phyloP scores from a whole-genome alignment of 2,113 vertebrate genomes.

The Dipodomys spectabilis region DNA sequence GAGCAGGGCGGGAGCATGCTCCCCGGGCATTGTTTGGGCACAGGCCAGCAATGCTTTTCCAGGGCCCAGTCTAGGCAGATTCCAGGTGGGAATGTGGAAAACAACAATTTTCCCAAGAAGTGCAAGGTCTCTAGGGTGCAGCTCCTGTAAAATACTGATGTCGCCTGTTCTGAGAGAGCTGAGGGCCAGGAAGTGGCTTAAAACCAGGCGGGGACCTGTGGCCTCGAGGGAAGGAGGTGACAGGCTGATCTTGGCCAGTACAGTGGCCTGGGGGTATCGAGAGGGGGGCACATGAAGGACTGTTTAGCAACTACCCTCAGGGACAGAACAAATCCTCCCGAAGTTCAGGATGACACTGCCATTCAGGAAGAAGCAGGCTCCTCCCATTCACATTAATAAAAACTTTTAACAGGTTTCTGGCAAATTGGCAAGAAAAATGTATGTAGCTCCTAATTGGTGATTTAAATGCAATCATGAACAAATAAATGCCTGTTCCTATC shows the following conservation, averaged over 20 bases:
- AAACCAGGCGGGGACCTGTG: neutral
- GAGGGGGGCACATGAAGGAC: neutral
- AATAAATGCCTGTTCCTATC: slow-evolving; percentile 89
- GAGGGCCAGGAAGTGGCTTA: neutral
- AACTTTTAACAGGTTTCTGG: slow-evolving; percentile 87
- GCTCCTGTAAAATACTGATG: neutral
- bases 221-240: neutral
- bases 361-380: slow-evolving; percentile 87
- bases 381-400: slow-evolving; percentile 85
- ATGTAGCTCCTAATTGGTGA: slow-evolving; percentile 88
- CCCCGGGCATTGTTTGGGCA: neutral
- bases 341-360: slow-evolving; percentile 70
- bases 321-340: neutral
- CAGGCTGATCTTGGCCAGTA: neutral
- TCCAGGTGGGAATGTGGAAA: slow-evolving; percentile 30
- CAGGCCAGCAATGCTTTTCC: neutral
- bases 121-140: neutral
- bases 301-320: neutral
- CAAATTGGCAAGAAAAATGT: slow-evolving; percentile 86
- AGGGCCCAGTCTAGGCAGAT: slow-evolving; percentile 13
- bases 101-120: slow-evolving; percentile 7
- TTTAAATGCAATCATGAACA: slow-evolving; percentile 89
- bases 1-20: neutral
- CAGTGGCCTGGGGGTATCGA: fast-evolving
- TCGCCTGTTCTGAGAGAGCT: neutral